These are phyloP conservation scores for Operophtera brumata DNA, from an alignment of 2,888 invertebrate genomes.

Conservation along the genomic window DNA sequence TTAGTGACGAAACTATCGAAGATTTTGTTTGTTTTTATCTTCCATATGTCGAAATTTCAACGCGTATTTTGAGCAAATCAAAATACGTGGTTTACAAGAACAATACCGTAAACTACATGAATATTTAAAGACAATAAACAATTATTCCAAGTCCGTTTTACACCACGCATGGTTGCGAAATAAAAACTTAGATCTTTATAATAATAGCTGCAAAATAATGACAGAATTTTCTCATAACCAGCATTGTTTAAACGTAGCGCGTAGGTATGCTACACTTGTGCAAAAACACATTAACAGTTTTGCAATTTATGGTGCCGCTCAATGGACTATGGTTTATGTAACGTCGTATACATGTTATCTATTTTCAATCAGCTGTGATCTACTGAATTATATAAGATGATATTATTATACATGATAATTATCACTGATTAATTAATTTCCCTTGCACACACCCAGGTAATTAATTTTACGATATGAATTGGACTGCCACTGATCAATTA, in stretches of 20 bases:
- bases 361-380: conserved; percentile 38
- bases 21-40: conserved; percentile 33
- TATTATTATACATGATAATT: no score
- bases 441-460: not conserved
- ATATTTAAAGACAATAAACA: conserved; percentile 6
- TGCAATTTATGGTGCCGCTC: conserved; percentile 47
- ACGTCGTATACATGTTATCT: conserved; percentile 28
- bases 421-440: conserved; percentile 14
- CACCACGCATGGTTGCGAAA: conserved; percentile 55
- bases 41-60: conserved; percentile 16
- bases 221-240: conserved; percentile 63
- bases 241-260: conserved; percentile 64
- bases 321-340: conserved; percentile 27
- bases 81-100: conserved; percentile 9
- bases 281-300: conserved; percentile 62
- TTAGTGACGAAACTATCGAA: conserved; percentile 56
- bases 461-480: not conserved
- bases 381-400: conserved; percentile 26
- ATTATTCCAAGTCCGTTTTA: conserved; percentile 21
- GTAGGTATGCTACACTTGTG: conserved; percentile 61
- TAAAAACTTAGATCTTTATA: conserved; percentile 53
- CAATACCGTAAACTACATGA: conserved; percentile 4
- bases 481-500: not conserved
- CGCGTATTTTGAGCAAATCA: not conserved
- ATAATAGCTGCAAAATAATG: conserved; percentile 54